Conservation (phyloP, 2,888 invertebrate genomes). For the Caenorhabditis drosophilae region DNA sequence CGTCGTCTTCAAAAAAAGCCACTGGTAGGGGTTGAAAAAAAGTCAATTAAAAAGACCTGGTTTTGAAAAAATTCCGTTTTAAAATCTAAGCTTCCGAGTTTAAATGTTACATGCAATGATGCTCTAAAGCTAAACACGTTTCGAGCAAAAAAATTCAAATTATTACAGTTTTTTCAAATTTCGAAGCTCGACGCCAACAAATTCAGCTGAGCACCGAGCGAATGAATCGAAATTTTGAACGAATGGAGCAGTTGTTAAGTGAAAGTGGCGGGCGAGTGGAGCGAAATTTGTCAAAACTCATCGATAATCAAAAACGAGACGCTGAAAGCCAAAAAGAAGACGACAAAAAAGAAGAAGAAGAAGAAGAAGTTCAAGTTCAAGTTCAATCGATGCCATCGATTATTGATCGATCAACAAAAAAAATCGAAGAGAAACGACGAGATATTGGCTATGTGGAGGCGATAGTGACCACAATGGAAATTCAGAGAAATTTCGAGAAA, state of each 20-base stretch:
- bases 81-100: not conserved
- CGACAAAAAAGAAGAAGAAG: not conserved
- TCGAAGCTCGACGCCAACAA: not conserved
- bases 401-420: not conserved
- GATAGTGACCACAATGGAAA: not conserved
- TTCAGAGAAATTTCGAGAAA: not conserved
- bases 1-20: no score
- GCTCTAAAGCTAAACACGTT: no score
- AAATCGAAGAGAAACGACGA: not conserved
- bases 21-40: no score
- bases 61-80: not conserved
- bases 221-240: not conserved
- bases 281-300: not conserved
- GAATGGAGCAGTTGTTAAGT: not conserved
- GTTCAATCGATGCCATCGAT: not conserved
- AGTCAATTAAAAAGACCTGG: no score
- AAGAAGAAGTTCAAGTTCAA: not conserved
- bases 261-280: not conserved
- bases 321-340: not conserved
- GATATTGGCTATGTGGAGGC: not conserved
- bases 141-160: no score
- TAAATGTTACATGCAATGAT: no score
- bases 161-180: not conserved
- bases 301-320: not conserved
- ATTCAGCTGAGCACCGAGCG: not conserved